phyloP scores from a whole-genome alignment of 2,888 invertebrate species.

The Chrysolina americana region DNA sequence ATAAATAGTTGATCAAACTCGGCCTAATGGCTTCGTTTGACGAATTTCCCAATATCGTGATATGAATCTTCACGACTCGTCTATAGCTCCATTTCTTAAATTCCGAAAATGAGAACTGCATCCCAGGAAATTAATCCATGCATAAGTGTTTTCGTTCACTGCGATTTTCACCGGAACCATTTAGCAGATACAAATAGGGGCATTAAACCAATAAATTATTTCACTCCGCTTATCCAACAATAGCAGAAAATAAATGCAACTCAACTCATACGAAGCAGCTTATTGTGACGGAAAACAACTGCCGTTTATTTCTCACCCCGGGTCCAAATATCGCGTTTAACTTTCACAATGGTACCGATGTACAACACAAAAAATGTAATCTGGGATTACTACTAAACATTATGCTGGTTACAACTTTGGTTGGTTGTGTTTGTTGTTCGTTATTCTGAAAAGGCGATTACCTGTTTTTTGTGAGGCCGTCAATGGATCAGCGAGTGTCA shows the following conservation, averaged over 20 bases:
- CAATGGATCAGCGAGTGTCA: too few species aligned
- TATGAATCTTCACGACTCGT: too few species aligned
- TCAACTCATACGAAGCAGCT: constrained; percentile 19
- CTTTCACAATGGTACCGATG: constrained; percentile 22
- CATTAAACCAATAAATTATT: constrained; percentile 48
- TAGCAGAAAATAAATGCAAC: constrained; percentile 34
- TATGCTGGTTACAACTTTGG: constrained; percentile 13
- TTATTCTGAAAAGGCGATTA: background rate
- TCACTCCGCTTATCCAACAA: constrained; percentile 38
- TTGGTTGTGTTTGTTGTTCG: constrained; percentile 2
- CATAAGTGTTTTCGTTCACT: background rate
- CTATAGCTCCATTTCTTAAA: background rate
- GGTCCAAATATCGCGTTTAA: constrained; percentile 8
- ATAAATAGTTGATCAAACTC: too few species aligned
- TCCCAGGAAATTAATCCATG: background rate
- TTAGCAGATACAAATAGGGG: constrained; percentile 31
- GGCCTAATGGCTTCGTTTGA: too few species aligned
- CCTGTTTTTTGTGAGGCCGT: background rate
- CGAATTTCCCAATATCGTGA: too few species aligned
- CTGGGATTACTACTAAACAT: constrained; percentile 22
- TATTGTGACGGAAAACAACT: constrained; percentile 29
- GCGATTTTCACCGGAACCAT: constrained; percentile 42
- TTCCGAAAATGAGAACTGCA: background rate
- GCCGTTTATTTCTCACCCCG: constrained; percentile 30
- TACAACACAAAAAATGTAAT: constrained; percentile 29